These are phyloP conservation scores for Drymonia ruficornis DNA, from an alignment of 2,888 invertebrate species.

Conservation along the genomic window DNA sequence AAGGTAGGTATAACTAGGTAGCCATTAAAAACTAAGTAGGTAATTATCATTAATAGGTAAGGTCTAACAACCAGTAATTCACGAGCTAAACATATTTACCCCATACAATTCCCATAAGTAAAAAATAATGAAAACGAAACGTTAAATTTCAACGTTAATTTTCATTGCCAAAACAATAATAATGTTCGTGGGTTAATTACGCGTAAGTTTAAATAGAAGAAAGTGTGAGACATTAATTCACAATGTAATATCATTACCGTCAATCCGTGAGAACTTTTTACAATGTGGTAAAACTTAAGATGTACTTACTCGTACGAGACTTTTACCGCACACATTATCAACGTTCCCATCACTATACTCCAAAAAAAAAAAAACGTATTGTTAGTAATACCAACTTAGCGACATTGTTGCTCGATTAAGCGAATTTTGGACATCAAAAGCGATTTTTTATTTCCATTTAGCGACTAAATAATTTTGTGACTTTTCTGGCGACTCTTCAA, in stretches of 20 bases:
- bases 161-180: slow-evolving; percentile 3
- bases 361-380: neutral
- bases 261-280: slow-evolving; percentile 31
- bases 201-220: slow-evolving; percentile 41
- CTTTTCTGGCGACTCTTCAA: no score
- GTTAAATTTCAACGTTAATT: neutral
- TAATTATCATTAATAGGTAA: no score
- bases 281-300: slow-evolving; percentile 13
- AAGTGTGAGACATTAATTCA: slow-evolving; percentile 50
- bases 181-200: slow-evolving; percentile 32
- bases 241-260: slow-evolving; percentile 36
- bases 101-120: neutral
- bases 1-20: no score
- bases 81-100: no score
- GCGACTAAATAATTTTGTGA: no score
- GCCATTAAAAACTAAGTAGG: no score
- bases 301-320: neutral
- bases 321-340: neutral
- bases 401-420: no score
- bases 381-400: no score
- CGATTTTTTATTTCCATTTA: no score
- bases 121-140: neutral
- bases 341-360: neutral
- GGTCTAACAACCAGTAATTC: no score
- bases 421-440: no score